These are phyloP conservation scores for Epicauta chinensis DNA, from an alignment of 1,140 invertebrate genomes.

Conservation along the genomic window DNA sequence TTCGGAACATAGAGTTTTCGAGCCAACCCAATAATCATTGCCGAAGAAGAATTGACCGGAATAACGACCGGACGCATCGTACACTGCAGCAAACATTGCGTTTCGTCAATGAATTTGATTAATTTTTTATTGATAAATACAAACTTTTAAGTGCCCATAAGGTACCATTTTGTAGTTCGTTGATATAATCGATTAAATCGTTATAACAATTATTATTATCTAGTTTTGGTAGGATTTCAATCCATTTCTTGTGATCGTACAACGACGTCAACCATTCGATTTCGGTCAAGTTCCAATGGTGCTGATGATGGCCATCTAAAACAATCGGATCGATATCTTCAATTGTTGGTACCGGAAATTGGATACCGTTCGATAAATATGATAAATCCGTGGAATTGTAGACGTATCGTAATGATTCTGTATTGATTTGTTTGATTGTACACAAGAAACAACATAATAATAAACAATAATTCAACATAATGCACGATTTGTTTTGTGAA, in stretches of 20 bases:
- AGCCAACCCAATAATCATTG: constrained; percentile 77
- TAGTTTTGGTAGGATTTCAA: constrained; percentile 36
- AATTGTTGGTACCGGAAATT: constrained; percentile 32
- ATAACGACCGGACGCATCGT: constrained; percentile 75
- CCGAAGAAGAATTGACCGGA: constrained; percentile 72
- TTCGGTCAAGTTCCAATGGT: constrained; percentile 30
- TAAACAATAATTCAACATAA: no score
- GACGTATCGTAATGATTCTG: background rate
- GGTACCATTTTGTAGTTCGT: constrained; percentile 50
- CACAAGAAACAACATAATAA: no score
- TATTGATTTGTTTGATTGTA: no score
- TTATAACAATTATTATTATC: constrained; percentile 48
- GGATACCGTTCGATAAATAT: constrained; percentile 38
- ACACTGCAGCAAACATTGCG: constrained; percentile 60
- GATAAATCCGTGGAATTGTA: constrained; percentile 40
- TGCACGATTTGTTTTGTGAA: no score
- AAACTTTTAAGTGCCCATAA: constrained; percentile 67
- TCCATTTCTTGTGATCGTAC: constrained; percentile 61
- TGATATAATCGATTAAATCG: constrained; percentile 52
- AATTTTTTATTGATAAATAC: constrained; percentile 38
- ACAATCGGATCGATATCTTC: constrained; percentile 18
- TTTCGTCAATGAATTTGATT: no score
- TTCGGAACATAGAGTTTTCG: constrained; percentile 57
- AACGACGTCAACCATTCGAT: constrained; percentile 58
- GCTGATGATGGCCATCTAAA: background rate